These are phyloP conservation scores for Zaprionus tsacasi DNA, from an alignment of 1,140 invertebrate genomes.

Conservation along the genomic window DNA sequence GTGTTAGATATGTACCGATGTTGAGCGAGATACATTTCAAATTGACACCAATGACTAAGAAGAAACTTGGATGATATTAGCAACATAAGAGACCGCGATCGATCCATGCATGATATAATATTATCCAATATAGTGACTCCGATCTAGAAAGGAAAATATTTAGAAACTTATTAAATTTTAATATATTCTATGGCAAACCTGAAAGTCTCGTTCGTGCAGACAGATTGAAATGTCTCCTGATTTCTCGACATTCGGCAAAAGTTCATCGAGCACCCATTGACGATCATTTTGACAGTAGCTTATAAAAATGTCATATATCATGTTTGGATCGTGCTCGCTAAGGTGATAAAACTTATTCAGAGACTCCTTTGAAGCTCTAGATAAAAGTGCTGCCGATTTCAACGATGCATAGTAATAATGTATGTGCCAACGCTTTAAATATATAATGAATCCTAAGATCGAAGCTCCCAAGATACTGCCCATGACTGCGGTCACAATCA, in stretches of 20 bases:
- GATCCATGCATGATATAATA: constrained; percentile 88
- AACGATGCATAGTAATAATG: constrained; percentile 86
- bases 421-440: constrained; percentile 85
- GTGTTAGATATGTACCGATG: constrained; percentile 84
- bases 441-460: constrained; percentile 74
- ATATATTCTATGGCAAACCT: constrained; percentile 77
- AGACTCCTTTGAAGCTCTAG: constrained; percentile 60
- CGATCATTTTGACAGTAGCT: constrained; percentile 87
- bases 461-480: constrained; percentile 69
- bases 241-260: constrained; percentile 86
- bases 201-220: constrained; percentile 88
- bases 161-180: not conserved
- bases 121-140: constrained; percentile 87
- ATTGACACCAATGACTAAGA: constrained; percentile 88
- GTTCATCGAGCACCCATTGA: constrained; percentile 86
- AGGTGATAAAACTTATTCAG: constrained; percentile 53
- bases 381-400: constrained; percentile 85
- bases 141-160: constrained; percentile 83
- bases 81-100: constrained; percentile 86
- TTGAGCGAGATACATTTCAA: constrained; percentile 88
- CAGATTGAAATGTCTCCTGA: constrained; percentile 86
- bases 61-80: constrained; percentile 87
- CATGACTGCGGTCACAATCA: constrained; percentile 53
- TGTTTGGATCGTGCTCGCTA: constrained; percentile 49
- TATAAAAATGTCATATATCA: constrained; percentile 87